Base-by-base conservation (phyloP, 2,113 vertebrate species). In the Pteruthius melanotis region DNA sequence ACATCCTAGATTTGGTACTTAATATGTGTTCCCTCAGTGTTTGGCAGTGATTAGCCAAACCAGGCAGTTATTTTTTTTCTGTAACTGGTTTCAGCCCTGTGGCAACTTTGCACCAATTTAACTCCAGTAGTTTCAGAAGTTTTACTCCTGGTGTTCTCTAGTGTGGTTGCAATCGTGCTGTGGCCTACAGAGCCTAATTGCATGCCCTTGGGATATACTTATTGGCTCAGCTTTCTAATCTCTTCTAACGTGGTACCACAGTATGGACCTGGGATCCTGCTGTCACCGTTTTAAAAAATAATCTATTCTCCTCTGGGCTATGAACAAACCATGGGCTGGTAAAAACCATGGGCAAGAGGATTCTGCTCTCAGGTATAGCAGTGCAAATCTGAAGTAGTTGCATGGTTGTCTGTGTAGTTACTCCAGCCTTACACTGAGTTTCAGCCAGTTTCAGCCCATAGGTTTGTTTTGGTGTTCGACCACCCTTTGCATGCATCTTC, bases 241-340 rank as follows among this genome's bases (percentile, higher is more conserved):
- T 44, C 52, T 80, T 42, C n/a, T 56, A 33, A 35, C 0, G 0
- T 47, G 50, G 18, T 21, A 49, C 28, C 10, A 19, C 27, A 53
- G 17, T 60, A 59, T 37, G 37, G 86, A n/a, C 54, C 20, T 85
- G 40, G 49, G 31, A 18, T 88, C n/a, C n/a, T 88, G 31, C 53
- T 85, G 17, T 23, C 22, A 50, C 74, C 65, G 6, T 37, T 76
- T 61, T 40, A 24, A 69, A 82, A 71, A 75, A 52, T 21, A 71
- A 61, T 42, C 40, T 16, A 0, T 87, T 15, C 11, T 76, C 10
- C 22, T 63, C 49, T 63, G 49, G 31, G 23, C 39, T 85, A 1
- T 3, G 2, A 1, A 2, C 0, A n/a, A n/a, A n/a, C n/a, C n/a
- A n/a, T n/a, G n/a, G n/a, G 2, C 7, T 64, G 28, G 49, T 76